Base-by-base conservation (phyloP, 2,113 vertebrate genomes). In the Malurus cyaneus region DNA sequence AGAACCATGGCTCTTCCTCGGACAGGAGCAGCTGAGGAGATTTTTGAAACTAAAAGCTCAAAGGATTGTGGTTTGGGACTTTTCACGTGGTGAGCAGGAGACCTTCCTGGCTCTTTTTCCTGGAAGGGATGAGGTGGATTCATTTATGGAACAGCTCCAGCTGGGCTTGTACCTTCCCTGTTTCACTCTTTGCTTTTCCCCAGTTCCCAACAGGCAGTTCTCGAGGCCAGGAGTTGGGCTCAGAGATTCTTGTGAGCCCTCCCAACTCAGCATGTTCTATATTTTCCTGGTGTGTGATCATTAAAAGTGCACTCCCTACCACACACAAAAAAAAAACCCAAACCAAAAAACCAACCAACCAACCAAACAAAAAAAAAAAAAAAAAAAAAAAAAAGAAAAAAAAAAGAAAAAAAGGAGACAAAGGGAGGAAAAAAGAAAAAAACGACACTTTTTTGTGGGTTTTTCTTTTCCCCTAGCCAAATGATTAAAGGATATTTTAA, bases 391-490 rank as follows among this genome's bases (percentile, higher is more conserved):
- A 39, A 25, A 34, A 60, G 9, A 14, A 49, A 66, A 56, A 21
- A 31, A 28, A 24, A 1, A 8, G 12, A 39, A 65, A 32, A 14
- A 47, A 70, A 23, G 14, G 7, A 3, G 23, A 8, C 3, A 28
- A 25, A 47, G 44, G 36, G 36, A 36, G 36, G 36, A 19, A 46
- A 46, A 46, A 46, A 47, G 46, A n/a, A 19, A 47, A 31, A 52
- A 6, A 0, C 6, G 18, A 44, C 29, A 9, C 29, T 16, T 31
- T 21, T 73, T 49, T 46, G 13, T 50, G 14, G 14, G 12, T 3
- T 42, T 29, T 7, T 6, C 16, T 15, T 26, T 4, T 0, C 0
- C 6, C 25, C 18, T 9, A 41, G 59, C 10, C 12, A 70, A 81
- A 86, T n/a, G 18, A 39, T 64, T 32, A 7, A 16, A 17, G n/a